Evolutionary conservation across 1,140 invertebrate genomes (phyloP).

Genomic region (Drosophila varians): DNA sequence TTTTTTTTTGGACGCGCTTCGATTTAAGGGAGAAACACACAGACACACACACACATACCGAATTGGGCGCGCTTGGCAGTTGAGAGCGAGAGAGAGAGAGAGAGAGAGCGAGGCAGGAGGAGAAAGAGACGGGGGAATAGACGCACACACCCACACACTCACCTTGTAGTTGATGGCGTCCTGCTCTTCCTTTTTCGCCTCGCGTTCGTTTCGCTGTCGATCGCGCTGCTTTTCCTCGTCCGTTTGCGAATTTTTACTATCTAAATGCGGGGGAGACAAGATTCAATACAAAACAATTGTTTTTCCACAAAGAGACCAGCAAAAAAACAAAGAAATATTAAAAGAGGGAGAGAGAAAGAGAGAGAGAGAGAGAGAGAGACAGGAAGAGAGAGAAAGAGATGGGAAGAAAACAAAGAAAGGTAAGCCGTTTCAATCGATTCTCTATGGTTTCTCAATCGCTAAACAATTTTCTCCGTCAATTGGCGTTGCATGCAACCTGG

Average conservation of each 20-base stretch:
- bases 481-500: constrained; percentile 15
- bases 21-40: constrained; percentile 9
- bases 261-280: constrained; percentile 31
- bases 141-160: constrained; percentile 62
- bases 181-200: constrained; percentile 83
- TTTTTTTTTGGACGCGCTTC: constrained; percentile 31
- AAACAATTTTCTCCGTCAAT: not conserved
- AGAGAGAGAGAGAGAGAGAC: constrained; percentile 1
- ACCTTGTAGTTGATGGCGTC: constrained; percentile 83
- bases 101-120: constrained; percentile 18
- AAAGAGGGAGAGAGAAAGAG: not conserved
- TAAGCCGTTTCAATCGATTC: constrained; percentile 36
- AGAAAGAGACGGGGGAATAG: constrained; percentile 35
- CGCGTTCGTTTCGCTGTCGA: constrained; percentile 82
- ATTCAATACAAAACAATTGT: constrained; percentile 5
- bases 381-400: constrained; percentile 6
- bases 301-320: not conserved
- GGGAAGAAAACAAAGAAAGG: constrained; percentile 23
- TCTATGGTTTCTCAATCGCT: constrained; percentile 7
- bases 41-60: constrained; percentile 39
- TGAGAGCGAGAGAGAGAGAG: constrained; percentile 9
- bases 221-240: constrained; percentile 84
- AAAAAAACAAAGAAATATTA: too few relatives aligned
- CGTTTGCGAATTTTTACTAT: constrained; percentile 83
- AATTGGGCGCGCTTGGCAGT: constrained; percentile 20